Evolutionary conservation across 1,140 invertebrate genomes (phyloP), one percentile per base, ranked within the genome.

Genomic region (Epicauta chinensis): DNA sequence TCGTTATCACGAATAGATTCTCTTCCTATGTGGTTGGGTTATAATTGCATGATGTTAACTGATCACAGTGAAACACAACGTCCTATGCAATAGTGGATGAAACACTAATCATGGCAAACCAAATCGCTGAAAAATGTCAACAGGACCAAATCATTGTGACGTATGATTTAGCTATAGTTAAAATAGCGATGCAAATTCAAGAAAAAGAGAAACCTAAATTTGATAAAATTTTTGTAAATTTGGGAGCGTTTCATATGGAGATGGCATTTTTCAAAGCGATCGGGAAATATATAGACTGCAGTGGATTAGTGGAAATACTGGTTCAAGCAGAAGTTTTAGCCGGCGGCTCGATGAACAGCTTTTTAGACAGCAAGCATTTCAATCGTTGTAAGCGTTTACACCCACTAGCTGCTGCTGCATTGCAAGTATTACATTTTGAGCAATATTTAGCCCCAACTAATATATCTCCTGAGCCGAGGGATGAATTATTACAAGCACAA

Each of bases 321-420:
- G 51, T 60, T 41, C 47, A 71, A 53, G 53, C 56, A 39, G 56
- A 68, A 45, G 47, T 64, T 35, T 38, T 71, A 31, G 65, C 67
- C 10, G 16, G 13, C 17, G 67, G 70, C 10, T 73, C 71, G 12
- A 40, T 68, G 13, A 65, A 62, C 23, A 62, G 67, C 30, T 70
- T 73, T 53, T 34, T 73, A 11, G 56, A 56, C 16, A 58, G 70
- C 14, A 72, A n/a, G 49, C 65, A 73, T 63, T 74, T 65, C 50
- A 74, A 71, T 55, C 47, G 71, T 10, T 72, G 69, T 43, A 73
- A 72, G 55, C 55, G 67, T 14, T 37, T 73, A 45, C 66, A 74
- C 62, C 65, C 63, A n/a, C n/a, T n/a, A n/a, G n/a, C n/a, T n/a
- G n/a, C n/a, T n/a, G n/a, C n/a, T n/a, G n/a, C n/a, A 6, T 64